Base-by-base conservation (phyloP, 2,888 invertebrate species). In the Protophormia terraenovae region DNA sequence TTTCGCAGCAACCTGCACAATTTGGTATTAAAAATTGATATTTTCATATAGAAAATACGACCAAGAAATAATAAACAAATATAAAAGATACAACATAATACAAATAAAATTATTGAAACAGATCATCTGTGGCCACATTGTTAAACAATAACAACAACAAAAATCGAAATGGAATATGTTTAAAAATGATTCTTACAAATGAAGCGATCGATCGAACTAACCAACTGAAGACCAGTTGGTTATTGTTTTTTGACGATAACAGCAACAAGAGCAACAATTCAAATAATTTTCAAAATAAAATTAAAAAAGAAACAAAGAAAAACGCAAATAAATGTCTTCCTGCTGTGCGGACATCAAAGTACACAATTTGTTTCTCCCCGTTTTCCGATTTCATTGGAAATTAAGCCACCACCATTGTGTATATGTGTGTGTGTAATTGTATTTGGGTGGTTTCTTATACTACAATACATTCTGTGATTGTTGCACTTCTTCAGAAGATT, bases 321-420 rank as follows among this genome's bases (percentile, higher is more conserved):
- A 53, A 71, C 62, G 47, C 32, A 62, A 55, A 69, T 75, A 78
- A 79, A 71, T 76, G 71, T 85, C 75, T 85, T 85, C 85, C 85
- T 82, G 85, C 85, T 82, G 85, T 75, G 85, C 85, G 22, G 60
- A 85, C 85, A 82, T 85, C 82, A 85, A 85, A 85, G 82, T 78
- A 64, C 58, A 75, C 50, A 69, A 80, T 38, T 58, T 71, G n/a
- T 83, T 69, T 69, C 41, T 69, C 45, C 53, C 27, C 24, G 53
- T 64, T 73, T 69, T 32, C 8, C 12, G 8, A 14, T 55, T 71
- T 72, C 58, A n/a, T n/a, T n/a, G n/a, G 22, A 60, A 41, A 19
- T 69, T 8, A 41, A 53, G 35, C 19, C 47, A 69, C 76, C 38
- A 66, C 35, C 19, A 45, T 58, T 50, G 38, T 71, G 35, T 24